These are phyloP conservation scores for Pachyramphus minor DNA, from an alignment of 2,113 vertebrate genomes.

Conservation along the genomic window DNA sequence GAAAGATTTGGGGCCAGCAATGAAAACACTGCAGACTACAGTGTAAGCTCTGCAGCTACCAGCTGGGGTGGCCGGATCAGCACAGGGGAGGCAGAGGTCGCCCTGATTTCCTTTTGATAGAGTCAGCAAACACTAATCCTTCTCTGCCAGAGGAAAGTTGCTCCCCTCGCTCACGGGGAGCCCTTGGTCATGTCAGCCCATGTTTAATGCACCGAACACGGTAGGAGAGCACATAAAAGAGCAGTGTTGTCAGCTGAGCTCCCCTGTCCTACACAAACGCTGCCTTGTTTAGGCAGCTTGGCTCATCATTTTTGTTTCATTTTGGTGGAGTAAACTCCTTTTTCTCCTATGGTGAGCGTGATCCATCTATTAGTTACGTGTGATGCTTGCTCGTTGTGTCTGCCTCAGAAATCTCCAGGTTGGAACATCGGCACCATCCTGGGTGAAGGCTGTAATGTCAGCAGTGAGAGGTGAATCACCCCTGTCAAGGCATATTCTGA, in stretches of 20 bases:
- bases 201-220: background rate
- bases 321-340: background rate
- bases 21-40: background rate
- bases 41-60: background rate
- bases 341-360: background rate
- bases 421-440: background rate
- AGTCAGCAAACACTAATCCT: background rate
- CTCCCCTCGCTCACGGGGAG: accelerated
- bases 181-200: background rate
- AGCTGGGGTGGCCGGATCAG: accelerated
- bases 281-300: slow-evolving; percentile 12
- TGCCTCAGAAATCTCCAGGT: background rate
- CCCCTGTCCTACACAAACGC: background rate
- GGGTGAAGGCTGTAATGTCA: background rate
- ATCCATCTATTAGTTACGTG: background rate
- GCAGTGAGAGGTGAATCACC: accelerated
- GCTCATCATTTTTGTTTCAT: slow-evolving; percentile 25
- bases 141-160: background rate
- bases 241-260: slow-evolving; percentile 17
- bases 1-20: background rate
- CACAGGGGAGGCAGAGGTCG: background rate
- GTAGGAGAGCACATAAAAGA: background rate
- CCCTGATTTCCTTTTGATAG: background rate
- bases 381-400: accelerated
- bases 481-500: accelerated